A percentile compares a stretch with the other conserved stretches of the same genome.
Conservation (phyloP, 2,113 vertebrate species). For the Empidonax alnorum region DNA sequence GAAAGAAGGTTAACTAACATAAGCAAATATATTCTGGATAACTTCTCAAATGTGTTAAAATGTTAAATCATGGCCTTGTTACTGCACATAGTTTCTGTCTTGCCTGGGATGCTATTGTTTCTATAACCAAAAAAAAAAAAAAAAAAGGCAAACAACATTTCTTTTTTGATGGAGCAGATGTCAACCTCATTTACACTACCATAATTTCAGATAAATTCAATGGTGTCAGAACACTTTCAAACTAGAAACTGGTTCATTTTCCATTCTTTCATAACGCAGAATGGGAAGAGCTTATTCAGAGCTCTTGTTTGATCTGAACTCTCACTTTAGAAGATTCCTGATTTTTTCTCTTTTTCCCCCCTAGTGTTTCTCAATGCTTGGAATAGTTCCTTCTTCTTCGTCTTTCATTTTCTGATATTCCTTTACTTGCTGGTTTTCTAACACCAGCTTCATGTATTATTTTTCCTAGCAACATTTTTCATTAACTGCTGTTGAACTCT, state of each 20-base stretch:
- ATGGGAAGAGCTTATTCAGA: not conserved
- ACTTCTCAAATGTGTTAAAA: not conserved
- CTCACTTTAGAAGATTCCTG: not conserved
- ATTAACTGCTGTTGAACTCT: not conserved
- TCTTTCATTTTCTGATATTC: not conserved
- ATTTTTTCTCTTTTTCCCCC: accelerated
- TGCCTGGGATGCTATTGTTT: not conserved
- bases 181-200: not conserved
- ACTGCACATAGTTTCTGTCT: not conserved
- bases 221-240: not conserved
- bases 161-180: not conserved
- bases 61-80: not conserved
- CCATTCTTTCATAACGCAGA: not conserved
- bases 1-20: not conserved
- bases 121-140: not conserved
- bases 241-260: not conserved
- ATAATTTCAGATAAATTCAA: not conserved
- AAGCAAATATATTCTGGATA: not conserved
- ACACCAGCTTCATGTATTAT: not conserved
- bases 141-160: not conserved
- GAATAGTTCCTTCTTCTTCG: not conserved
- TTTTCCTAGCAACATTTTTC: not conserved
- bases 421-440: not conserved
- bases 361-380: not conserved
- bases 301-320: not conserved